Conservation (phyloP, 2,113 vertebrate genomes). For the Bungarus multicinctus region DNA sequence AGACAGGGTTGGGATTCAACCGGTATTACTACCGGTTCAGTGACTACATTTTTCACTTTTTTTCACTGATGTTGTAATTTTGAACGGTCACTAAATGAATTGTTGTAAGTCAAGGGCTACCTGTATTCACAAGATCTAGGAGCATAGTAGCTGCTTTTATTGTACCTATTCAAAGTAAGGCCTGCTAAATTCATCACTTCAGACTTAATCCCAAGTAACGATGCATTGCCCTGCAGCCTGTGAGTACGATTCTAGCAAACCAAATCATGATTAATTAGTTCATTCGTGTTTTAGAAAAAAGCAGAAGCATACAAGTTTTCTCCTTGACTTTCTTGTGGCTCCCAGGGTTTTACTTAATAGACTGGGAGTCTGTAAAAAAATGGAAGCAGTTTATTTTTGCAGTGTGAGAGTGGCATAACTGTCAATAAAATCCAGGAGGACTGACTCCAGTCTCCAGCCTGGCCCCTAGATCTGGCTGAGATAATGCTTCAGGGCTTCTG, state of each 20-base stretch:
- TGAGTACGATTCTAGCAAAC: background rate
- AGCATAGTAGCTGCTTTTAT: background rate
- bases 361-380: conserved; percentile 44
- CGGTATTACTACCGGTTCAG: too few species aligned
- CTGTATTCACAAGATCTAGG: background rate
- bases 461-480: conserved; percentile 51
- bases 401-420: conserved; percentile 7
- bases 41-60: too few species aligned
- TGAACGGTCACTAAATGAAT: too few species aligned
- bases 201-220: background rate
- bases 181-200: background rate
- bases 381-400: conserved; percentile 46
- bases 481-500: conserved; percentile 43
- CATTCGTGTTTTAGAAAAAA: conserved; percentile 41
- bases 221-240: background rate
- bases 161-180: background rate
- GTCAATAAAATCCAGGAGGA: conserved; percentile 38
- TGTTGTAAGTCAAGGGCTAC: too few species aligned
- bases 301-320: background rate
- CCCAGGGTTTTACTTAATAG: conserved; percentile 11
- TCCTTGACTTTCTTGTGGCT: background rate
- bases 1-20: too few species aligned
- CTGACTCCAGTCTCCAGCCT: conserved; percentile 33
- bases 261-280: background rate
- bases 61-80: too few species aligned